phyloP scores from a whole-genome alignment of 2,113 vertebrate genomes.

The Sceloporus tristichus region DNA sequence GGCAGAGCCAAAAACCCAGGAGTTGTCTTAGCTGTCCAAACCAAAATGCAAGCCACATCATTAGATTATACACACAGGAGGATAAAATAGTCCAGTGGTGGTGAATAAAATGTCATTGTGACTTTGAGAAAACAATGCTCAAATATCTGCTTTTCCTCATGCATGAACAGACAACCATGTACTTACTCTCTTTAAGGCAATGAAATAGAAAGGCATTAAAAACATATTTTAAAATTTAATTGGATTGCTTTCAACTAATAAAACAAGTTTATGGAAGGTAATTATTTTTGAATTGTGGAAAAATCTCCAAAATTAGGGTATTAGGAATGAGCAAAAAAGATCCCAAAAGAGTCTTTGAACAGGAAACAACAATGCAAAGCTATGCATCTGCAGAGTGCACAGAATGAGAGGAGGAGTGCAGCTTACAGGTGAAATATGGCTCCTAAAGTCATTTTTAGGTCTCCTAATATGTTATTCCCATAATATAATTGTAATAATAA shows the following conservation, averaged over 20 bases:
- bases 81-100: not conserved
- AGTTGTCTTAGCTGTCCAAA: slow-evolving; percentile 18
- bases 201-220: not conserved
- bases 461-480: no score
- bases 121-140: slow-evolving; percentile 20
- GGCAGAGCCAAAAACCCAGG: slow-evolving; percentile 1
- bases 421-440: no score
- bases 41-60: slow-evolving; percentile 18
- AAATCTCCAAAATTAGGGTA: slow-evolving; percentile 17
- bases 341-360: not conserved
- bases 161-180: not conserved
- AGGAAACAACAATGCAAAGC: not conserved
- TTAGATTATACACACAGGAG: slow-evolving; percentile 8
- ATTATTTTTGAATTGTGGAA: not conserved
- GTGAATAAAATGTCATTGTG: slow-evolving; percentile 30
- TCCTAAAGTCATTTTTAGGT: no score
- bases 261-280: slow-evolving; percentile 11
- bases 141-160: not conserved
- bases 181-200: not conserved
- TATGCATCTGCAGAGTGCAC: not conserved
- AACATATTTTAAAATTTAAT: slow-evolving; percentile 15
- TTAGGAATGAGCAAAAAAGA: not conserved
- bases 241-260: slow-evolving; percentile 11
- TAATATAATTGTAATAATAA: no score
- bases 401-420: no score